These are phyloP conservation scores for Nomia melanderi DNA, from an alignment of 1,140 invertebrate genomes.

Conservation along the genomic window DNA sequence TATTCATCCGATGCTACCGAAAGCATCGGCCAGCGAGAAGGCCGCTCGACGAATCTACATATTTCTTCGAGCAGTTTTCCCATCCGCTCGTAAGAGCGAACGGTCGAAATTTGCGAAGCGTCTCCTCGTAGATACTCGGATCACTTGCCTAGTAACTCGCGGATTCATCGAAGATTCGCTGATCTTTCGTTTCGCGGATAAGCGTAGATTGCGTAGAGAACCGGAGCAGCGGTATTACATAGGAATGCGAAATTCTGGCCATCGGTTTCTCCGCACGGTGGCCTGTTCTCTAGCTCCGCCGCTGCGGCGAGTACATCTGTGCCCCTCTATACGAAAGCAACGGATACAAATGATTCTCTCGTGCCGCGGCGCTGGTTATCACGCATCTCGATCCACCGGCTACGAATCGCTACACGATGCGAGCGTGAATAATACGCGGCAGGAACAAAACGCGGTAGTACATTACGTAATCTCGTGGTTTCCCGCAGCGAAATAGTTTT, in stretches of 20 bases:
- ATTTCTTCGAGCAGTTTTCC: no score
- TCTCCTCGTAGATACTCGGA: neutral
- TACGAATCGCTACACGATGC: neutral
- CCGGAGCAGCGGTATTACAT: conserved; percentile 5
- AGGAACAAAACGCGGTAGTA: conserved; percentile 2
- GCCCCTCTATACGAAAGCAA: neutral
- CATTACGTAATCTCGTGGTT: neutral
- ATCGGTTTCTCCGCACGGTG: neutral
- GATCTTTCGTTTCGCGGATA: neutral
- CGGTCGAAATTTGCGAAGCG: neutral
- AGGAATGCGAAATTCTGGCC: conserved; percentile 14
- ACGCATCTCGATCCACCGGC: neutral
- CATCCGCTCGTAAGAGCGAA: neutral
- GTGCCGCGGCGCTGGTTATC: neutral
- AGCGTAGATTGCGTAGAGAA: conserved; percentile 3
- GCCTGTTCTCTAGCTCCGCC: no score
- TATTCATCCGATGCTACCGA: no score
- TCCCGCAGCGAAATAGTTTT: neutral
- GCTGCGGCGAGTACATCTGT: neutral
- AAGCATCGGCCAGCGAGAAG: no score
- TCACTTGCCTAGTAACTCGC: neutral
- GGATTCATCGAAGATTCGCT: neutral
- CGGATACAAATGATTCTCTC: neutral
- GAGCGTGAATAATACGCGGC: neutral
- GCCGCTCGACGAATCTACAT: no score